Evolutionary conservation across 2,888 invertebrate genomes (phyloP).

Genomic region (Epistrophe eligans): DNA sequence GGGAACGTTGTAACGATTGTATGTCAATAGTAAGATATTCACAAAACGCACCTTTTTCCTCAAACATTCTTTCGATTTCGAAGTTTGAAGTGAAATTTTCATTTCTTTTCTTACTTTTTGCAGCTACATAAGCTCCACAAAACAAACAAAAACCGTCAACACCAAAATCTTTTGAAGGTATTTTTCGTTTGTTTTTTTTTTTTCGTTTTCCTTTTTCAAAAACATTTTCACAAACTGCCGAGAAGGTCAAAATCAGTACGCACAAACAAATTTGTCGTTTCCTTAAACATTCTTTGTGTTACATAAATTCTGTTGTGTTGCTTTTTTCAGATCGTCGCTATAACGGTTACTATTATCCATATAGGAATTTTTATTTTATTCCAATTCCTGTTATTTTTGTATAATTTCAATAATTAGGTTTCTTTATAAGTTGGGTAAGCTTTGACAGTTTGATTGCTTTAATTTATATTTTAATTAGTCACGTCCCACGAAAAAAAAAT

Average conservation of each 20-base stretch:
- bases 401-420: slow-evolving; percentile 54
- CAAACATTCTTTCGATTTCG: not conserved
- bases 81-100: slow-evolving; percentile 34
- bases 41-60: not conserved
- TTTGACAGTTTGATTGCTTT: slow-evolving; percentile 1
- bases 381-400: slow-evolving; percentile 75
- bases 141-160: slow-evolving; percentile 28
- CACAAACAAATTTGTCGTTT: not conserved
- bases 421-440: slow-evolving; percentile 61
- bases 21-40: not conserved
- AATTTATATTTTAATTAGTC: no score
- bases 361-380: slow-evolving; percentile 61
- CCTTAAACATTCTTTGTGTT: slow-evolving; percentile 51
- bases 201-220: not conserved
- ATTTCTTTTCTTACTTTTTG: slow-evolving; percentile 54
- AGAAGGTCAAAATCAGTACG: slow-evolving; percentile 48
- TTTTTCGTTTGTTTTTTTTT: slow-evolving; percentile 41
- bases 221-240: slow-evolving; percentile 46
- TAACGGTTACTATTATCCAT: slow-evolving; percentile 43
- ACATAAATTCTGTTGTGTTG: slow-evolving; percentile 66
- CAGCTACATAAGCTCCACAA: slow-evolving; percentile 55
- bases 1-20: not conserved
- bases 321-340: slow-evolving; percentile 71
- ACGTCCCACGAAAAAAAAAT: no score
- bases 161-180: slow-evolving; percentile 56